These are phyloP conservation scores for Alethe diademata DNA, from an alignment of 2,113 vertebrate genomes.

Conservation along the genomic window DNA sequence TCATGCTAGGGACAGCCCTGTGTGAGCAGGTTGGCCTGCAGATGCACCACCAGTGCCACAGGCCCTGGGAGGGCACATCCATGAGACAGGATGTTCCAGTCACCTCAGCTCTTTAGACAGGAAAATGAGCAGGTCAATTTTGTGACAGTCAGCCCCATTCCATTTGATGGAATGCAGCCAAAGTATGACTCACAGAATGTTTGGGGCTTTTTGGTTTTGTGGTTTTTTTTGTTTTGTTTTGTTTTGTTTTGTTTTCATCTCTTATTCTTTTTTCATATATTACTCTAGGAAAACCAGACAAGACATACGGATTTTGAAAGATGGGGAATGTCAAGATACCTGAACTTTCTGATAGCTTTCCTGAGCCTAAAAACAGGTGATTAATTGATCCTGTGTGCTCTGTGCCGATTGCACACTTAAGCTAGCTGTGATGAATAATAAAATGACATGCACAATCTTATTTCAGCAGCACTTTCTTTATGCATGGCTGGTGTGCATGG, in stretches of 20 bases:
- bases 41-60: background rate
- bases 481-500: background rate
- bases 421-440: background rate
- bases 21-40: background rate
- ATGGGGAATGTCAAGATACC: background rate
- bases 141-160: background rate
- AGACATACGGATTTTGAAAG: slow-evolving; percentile 50
- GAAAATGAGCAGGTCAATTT: background rate
- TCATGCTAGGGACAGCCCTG: background rate
- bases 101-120: background rate
- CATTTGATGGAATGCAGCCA: background rate
- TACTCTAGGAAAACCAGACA: slow-evolving; percentile 48
- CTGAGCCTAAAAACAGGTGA: background rate
- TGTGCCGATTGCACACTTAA: background rate
- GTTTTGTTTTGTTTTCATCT: background rate
- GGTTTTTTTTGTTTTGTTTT: no score
- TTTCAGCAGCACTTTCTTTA: background rate
- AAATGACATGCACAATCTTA: background rate
- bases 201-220: no score
- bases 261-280: background rate
- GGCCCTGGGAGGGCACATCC: background rate
- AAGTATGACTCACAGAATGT: background rate
- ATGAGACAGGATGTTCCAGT: background rate
- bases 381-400: slow-evolving; percentile 8
- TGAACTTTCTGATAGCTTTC: background rate